Evolutionary conservation across 2,113 vertebrate species (phyloP).

Genomic region (Pachypanchax playfairii): DNA sequence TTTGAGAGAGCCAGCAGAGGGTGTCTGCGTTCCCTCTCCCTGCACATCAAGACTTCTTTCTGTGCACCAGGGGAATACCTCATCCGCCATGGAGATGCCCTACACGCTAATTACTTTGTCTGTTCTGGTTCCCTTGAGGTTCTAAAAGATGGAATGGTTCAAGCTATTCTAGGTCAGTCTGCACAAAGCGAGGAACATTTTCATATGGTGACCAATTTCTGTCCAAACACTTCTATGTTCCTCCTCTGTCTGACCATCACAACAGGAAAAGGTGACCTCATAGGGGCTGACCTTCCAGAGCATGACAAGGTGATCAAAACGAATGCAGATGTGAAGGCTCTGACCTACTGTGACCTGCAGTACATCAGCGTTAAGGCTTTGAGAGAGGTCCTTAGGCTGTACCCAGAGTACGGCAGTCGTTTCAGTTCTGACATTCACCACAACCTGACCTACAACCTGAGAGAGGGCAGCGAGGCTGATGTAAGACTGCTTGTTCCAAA

Average conservation of each 20-base stretch:
- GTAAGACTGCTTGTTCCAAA: slow-evolving; percentile 74
- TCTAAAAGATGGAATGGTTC: slow-evolving; percentile 89
- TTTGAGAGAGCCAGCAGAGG: slow-evolving; percentile 92
- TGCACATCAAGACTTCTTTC: slow-evolving; percentile 96
- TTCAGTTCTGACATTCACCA: slow-evolving; percentile 89
- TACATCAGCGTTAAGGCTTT: slow-evolving; percentile 89
- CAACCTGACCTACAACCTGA: slow-evolving; percentile 95
- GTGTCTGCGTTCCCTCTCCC: slow-evolving; percentile 91
- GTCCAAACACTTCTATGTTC: neutral
- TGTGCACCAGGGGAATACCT: slow-evolving; percentile 95
- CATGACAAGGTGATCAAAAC: slow-evolving; percentile 90
- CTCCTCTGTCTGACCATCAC: neutral
- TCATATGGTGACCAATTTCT: neutral
- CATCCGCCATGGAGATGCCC: slow-evolving; percentile 89
- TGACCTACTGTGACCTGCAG: slow-evolving; percentile 97
- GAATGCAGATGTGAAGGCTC: slow-evolving; percentile 91
- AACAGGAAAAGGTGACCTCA: slow-evolving; percentile 95
- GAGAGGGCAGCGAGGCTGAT: slow-evolving; percentile 84
- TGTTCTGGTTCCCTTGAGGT: slow-evolving; percentile 96
- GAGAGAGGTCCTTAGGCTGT: slow-evolving; percentile 89
- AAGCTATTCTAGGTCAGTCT: slow-evolving; percentile 92
- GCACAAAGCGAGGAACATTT: neutral
- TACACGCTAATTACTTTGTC: slow-evolving; percentile 94
- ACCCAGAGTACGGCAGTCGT: slow-evolving; percentile 89
- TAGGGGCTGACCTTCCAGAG: slow-evolving; percentile 89